Base-by-base conservation (phyloP, 2,113 vertebrate species). In the Caranx melampygus region DNA sequence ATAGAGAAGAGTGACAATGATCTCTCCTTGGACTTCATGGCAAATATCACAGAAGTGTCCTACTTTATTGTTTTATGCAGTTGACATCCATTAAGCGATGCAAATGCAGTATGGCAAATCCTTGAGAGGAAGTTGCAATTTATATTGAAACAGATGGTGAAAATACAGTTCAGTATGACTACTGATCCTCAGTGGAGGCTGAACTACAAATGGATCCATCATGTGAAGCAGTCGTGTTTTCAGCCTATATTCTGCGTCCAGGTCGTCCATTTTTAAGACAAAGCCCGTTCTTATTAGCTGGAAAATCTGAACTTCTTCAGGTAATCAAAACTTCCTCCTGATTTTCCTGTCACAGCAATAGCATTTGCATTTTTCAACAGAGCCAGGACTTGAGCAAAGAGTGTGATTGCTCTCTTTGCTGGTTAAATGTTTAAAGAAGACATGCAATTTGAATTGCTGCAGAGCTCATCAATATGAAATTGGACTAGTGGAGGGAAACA, bases 381-480 rank as follows among this genome's bases (percentile, higher is more conserved):
- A 88, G 92, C 84, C 90, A 79, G 90, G 86, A 94, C 93, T 94
- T 95, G 91, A 90, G 87, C 90, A 90, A 94, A 92, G 89, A 94
- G 82, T 93, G 88, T 95, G 93, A 95, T 87, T 92, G 85, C 94
- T 88, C 83, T 94, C 81, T 96, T 93, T 90, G 90, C 87, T 90
- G 78, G 91, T 94, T 92, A 93, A 94, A 94, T 95, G 92, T 93
- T 95, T 94, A 91, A 94, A 94, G 93, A 94, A 93, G 89, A 93
- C 89, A 88, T 89, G 90, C 92, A 90, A 92, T 94, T 94, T 93
- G 89, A 93, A 94, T 92, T 90, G 89, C 92, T 91, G 91, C 91
- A 91, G 89, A 90, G 91, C 94, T 95, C 94, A 95, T 95, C 93
- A 94, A 95, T 95, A 95, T 95, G 91, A 95, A 92, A 94, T 94